Evolutionary conservation across 2,888 invertebrate genomes (phyloP).

Genomic region (Troilus luridus): DNA sequence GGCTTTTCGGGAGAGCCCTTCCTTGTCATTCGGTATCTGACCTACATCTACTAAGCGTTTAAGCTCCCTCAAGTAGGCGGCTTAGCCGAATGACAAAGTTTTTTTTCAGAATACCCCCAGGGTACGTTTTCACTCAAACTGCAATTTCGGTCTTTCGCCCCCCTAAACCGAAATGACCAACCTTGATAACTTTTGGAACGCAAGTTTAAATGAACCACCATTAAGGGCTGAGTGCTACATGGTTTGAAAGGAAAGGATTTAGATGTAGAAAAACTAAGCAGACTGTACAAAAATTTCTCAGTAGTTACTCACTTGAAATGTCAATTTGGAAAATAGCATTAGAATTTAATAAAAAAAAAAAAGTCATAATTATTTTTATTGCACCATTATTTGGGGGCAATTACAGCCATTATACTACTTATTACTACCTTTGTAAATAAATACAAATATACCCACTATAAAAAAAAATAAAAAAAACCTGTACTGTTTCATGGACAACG

Average conservation of each 20-base stretch:
- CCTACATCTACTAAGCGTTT: slow-evolving; percentile 1
- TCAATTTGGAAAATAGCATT: too few relatives aligned
- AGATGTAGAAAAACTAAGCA: background rate
- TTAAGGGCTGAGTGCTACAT: background rate
- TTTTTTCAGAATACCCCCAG: background rate
- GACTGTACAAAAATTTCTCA: background rate
- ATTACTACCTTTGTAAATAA: too few relatives aligned
- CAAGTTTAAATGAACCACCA: slow-evolving; percentile 1
- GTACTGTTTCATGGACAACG: too few relatives aligned
- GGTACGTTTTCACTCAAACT: slow-evolving; percentile 25
- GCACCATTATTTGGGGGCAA: too few relatives aligned
- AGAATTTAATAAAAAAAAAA: too few relatives aligned
- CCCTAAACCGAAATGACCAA: background rate
- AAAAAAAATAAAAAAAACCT: too few relatives aligned
- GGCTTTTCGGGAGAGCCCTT: background rate
- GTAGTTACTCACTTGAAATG: background rate
- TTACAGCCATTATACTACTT: too few relatives aligned
- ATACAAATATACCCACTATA: too few relatives aligned
- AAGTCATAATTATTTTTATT: too few relatives aligned
- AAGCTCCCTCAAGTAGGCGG: background rate
- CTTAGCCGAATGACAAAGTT: background rate
- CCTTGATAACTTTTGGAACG: background rate
- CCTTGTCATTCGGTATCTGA: background rate
- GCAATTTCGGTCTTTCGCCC: slow-evolving; percentile 1
- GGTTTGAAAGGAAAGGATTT: background rate